Conservation (phyloP, 1,140 invertebrate genomes). For the Drosophila lacteicornis region DNA sequence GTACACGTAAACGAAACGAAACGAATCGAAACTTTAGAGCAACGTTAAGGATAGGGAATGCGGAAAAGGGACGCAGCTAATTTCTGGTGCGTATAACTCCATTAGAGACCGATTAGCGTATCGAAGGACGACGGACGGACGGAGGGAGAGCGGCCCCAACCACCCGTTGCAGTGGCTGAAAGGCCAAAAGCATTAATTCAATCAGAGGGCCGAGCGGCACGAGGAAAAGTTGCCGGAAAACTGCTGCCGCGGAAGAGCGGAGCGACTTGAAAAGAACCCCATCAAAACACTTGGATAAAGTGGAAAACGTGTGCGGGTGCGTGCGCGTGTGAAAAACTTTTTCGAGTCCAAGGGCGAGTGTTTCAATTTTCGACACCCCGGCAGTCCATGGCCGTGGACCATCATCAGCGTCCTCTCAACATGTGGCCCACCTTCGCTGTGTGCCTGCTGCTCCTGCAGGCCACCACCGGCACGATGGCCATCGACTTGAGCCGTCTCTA, state of each 20-base stretch:
- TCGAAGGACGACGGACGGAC: constrained; percentile 19
- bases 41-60: constrained; percentile 38
- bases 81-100: constrained; percentile 81
- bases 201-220: constrained; percentile 45
- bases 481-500: constrained; percentile 85
- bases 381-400: constrained; percentile 55
- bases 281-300: constrained; percentile 73
- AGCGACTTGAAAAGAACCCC: constrained; percentile 40
- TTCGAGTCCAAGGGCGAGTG: constrained; percentile 31
- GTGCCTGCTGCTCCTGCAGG: constrained; percentile 61
- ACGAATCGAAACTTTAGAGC: constrained; percentile 30
- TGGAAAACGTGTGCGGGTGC: constrained; percentile 64
- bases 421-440: constrained; percentile 73
- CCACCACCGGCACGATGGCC: constrained; percentile 66
- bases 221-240: constrained; percentile 30
- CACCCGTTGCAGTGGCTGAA: constrained; percentile 42
- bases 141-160: constrained; percentile 3
- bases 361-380: constrained; percentile 62
- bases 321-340: constrained; percentile 63
- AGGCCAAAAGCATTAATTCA: constrained; percentile 68
- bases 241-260: constrained; percentile 21
- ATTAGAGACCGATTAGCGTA: constrained; percentile 74
- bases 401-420: constrained; percentile 52
- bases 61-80: constrained; percentile 47
- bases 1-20: constrained; percentile 27